These are phyloP conservation scores for Epinephelus malabaricus DNA, from an alignment of 2,797 vertebrate genomes.

Conservation along the genomic window DNA sequence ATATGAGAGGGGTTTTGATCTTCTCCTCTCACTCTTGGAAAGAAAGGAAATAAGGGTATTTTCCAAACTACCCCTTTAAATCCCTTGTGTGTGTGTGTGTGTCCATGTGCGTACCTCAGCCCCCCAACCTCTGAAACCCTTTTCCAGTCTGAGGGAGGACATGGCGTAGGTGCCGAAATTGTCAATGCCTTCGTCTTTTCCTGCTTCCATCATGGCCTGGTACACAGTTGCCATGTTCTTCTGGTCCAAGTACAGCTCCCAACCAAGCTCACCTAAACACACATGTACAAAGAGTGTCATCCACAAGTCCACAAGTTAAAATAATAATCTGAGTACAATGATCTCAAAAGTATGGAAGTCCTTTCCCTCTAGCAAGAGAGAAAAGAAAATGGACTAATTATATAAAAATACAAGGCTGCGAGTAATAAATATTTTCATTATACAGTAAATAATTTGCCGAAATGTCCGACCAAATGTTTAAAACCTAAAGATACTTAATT, in stretches of 20 bases:
- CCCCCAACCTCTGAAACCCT: constrained; percentile 97
- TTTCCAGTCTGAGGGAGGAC: constrained; percentile 93
- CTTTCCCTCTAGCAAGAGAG: neutral
- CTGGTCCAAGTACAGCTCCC: constrained; percentile 94
- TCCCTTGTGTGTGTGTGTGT: neutral
- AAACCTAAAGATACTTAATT: neutral
- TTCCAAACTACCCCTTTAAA: too few relatives aligned
- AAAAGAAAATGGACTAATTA: neutral
- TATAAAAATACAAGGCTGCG: too few relatives aligned
- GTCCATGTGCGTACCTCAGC: constrained; percentile 88
- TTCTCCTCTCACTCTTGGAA: too few relatives aligned
- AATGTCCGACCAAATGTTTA: too few relatives aligned
- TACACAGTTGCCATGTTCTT: constrained; percentile 90
- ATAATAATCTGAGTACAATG: neutral
- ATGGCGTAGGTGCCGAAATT: constrained; percentile 96
- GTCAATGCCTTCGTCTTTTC: constrained; percentile 92
- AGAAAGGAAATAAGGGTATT: neutral
- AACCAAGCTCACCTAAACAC: constrained; percentile 94
- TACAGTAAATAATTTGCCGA: neutral
- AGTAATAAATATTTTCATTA: neutral
- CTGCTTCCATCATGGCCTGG: constrained; percentile 90
- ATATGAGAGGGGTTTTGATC: too few relatives aligned
- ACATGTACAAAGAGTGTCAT: constrained; percentile 15
- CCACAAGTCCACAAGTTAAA: neutral
- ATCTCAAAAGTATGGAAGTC: neutral